Evolutionary conservation across 2,797 vertebrate species (phyloP).

Genomic region (Pantherophis alleghaniensis): DNA sequence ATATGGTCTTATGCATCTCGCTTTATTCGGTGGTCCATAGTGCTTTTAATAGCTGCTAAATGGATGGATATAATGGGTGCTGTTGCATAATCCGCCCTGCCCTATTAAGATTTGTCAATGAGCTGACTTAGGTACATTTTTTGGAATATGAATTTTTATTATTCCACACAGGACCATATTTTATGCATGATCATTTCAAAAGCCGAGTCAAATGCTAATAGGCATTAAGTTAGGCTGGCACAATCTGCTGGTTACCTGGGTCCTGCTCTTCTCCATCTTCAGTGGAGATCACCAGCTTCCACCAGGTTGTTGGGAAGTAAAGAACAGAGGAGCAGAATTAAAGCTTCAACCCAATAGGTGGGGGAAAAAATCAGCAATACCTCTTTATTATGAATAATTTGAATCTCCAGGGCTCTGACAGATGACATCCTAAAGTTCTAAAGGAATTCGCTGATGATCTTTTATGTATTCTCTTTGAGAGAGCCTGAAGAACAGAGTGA

Average conservation of each 20-base stretch:
- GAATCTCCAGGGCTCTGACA: background rate
- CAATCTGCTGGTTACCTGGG: background rate
- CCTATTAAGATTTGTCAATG: background rate
- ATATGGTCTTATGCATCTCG: background rate
- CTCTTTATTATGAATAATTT: background rate
- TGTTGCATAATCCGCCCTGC: background rate
- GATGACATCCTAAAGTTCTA: background rate
- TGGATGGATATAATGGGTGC: background rate
- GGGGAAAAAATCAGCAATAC: fast-evolving
- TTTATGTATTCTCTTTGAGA: background rate
- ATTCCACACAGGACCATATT: slow-evolving; percentile 13
- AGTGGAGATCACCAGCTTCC: background rate
- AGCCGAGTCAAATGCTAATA: slow-evolving; percentile 1
- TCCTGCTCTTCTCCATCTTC: background rate
- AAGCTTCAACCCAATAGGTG: background rate
- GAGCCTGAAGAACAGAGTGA: background rate
- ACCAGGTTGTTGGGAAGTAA: background rate
- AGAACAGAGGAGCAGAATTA: background rate
- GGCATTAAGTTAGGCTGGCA: background rate
- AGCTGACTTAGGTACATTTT: slow-evolving; percentile 18
- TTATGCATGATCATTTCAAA: slow-evolving; percentile 6
- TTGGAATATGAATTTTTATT: slow-evolving; percentile 21
- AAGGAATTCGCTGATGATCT: background rate
- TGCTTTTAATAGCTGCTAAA: background rate
- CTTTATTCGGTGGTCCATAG: background rate